Percentiles rank a stretch among this genome's conserved stretches.
Evolutionary conservation across 2,113 vertebrate genomes (phyloP).

Genomic region (Saguinus imperator): DNA sequence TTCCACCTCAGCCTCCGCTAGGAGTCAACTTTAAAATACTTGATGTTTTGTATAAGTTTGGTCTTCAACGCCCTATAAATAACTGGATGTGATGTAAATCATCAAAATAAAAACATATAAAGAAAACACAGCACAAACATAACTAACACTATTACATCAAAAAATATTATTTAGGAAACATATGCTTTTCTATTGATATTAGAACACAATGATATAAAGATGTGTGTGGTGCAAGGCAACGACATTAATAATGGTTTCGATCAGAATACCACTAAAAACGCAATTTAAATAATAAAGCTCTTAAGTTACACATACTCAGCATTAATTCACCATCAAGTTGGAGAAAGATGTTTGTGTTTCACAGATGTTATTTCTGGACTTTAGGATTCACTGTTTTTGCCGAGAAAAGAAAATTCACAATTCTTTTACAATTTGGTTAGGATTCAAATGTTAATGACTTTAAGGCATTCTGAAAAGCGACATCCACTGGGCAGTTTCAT

Average conservation of each 20-base stretch:
- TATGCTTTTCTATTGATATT: background rate
- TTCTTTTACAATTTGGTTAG: background rate
- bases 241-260: background rate
- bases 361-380: background rate
- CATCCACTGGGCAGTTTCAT: background rate
- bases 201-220: background rate
- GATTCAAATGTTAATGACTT: background rate
- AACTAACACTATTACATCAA: background rate
- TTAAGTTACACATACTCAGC: background rate
- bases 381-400: background rate
- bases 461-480: background rate
- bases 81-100: background rate
- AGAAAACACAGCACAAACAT: background rate
- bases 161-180: background rate
- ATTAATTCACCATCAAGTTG: background rate
- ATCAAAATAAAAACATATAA: background rate
- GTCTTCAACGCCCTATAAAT: background rate
- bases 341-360: background rate
- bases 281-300: background rate
- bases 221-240: no score
- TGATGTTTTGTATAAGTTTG: background rate
- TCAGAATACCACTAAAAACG: background rate
- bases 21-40: background rate
- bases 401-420: background rate
- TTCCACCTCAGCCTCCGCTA: background rate